These are phyloP conservation scores for Microplitis manilae DNA, from an alignment of 2,888 invertebrate species.

Conservation along the genomic window DNA sequence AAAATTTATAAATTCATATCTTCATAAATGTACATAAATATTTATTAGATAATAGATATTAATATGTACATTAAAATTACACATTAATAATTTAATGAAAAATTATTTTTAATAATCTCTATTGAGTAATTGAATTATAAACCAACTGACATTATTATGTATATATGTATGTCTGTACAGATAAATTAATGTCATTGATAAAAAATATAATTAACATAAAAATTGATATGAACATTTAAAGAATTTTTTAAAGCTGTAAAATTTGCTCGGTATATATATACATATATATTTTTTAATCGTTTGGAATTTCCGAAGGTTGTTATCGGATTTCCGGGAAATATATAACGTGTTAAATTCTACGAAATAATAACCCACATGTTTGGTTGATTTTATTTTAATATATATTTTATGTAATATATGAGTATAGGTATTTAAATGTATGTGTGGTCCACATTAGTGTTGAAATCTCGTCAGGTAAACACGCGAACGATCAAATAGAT, in stretches of 20 bases:
- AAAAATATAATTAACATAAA: not conserved
- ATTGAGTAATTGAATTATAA: too few species aligned
- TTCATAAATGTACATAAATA: not conserved
- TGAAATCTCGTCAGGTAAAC: not conserved
- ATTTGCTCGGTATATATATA: not conserved
- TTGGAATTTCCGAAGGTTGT: slow-evolving; percentile 24
- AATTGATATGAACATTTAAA: not conserved
- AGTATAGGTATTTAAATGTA: not conserved
- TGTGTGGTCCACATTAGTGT: not conserved
- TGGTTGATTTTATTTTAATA: not conserved
- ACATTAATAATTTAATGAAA: not conserved
- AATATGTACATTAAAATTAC: not conserved
- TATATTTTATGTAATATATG: not conserved
- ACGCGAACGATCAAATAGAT: not conserved
- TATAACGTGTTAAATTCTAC: not conserved
- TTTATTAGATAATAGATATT: not conserved
- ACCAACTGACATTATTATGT: too few species aligned
- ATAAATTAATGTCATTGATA: not conserved
- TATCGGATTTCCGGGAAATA: slow-evolving; percentile 23
- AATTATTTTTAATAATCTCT: not conserved
- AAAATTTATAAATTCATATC: not conserved
- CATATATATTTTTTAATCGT: too few species aligned
- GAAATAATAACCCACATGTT: slow-evolving; percentile 3
- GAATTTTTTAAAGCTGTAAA: not conserved
- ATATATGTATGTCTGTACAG: not conserved